Percentiles rank a stretch among this genome's conserved stretches.
These are phyloP conservation scores for Isaurus tuberculatus DNA, from an alignment of 92 coral and sea anemone genomes.

Conservation along the genomic window DNA sequence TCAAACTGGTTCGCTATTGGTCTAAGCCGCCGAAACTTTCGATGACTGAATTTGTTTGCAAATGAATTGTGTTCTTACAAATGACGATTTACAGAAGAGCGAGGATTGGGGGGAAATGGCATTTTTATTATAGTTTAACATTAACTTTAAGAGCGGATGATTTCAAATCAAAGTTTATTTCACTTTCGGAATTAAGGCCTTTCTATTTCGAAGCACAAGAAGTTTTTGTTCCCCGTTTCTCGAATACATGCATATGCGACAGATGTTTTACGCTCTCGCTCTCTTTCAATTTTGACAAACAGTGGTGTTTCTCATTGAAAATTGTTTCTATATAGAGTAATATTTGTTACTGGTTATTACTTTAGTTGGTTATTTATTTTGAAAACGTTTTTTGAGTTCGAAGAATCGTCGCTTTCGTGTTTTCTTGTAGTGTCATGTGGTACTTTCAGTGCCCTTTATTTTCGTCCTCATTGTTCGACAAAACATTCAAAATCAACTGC, in stretches of 20 bases:
- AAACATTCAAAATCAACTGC: not conserved
- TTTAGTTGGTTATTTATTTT: not conserved
- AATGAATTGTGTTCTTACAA: constrained; percentile 74
- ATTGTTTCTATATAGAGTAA: not conserved
- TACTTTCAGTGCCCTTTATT: not conserved
- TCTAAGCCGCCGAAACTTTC: constrained; percentile 79
- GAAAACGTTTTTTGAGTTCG: not conserved
- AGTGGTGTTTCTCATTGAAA: constrained; percentile 18
- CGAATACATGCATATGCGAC: constrained; percentile 41
- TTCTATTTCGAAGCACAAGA: constrained; percentile 11
- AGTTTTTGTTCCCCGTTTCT: constrained; percentile 2
- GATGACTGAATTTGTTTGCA: constrained; percentile 88
- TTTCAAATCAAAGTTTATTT: not conserved
- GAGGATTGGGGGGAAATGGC: constrained; percentile 49
- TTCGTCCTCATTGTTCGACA: not conserved
- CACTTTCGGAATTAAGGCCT: not conserved
- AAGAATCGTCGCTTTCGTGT: not conserved
- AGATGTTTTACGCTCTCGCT: constrained; percentile 35
- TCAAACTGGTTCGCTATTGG: constrained; percentile 91
- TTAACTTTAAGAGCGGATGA: not conserved
- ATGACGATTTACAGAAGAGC: constrained; percentile 40
- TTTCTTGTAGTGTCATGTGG: constrained; percentile 8
- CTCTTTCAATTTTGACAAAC: not conserved
- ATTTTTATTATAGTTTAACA: constrained; percentile 13
- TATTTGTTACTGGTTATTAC: not conserved